These are phyloP conservation scores for Caerostris darwini DNA, from an alignment of 1,140 invertebrate species.

Conservation along the genomic window DNA sequence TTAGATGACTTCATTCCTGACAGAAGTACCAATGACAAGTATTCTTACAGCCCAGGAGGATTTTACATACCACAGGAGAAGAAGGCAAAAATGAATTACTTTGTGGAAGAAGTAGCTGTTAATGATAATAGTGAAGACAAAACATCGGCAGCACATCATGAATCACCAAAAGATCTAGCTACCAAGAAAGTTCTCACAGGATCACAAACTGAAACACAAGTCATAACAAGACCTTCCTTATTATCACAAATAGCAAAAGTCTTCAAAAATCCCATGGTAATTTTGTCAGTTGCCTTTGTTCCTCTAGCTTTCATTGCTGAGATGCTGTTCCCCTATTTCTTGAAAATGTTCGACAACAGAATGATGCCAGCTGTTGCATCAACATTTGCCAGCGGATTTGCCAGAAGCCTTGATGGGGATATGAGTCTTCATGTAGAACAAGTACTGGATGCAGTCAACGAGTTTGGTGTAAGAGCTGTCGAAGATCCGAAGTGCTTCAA, in stretches of 20 bases:
- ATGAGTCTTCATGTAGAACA: not conserved
- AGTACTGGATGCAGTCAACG: slow-evolving; percentile 28
- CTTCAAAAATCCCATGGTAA: not conserved
- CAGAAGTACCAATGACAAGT: not conserved
- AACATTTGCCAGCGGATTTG: slow-evolving; percentile 11
- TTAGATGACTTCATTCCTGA: not conserved
- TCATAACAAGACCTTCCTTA: not conserved
- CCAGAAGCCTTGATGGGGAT: not conserved
- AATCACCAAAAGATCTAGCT: not conserved
- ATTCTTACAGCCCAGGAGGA: not conserved
- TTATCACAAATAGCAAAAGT: not conserved
- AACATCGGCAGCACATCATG: not conserved
- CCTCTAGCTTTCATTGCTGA: not conserved
- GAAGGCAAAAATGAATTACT: not conserved
- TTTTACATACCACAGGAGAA: not conserved
- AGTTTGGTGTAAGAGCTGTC: slow-evolving; percentile 6
- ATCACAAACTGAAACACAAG: not conserved
- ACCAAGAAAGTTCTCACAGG: slow-evolving; percentile 7
- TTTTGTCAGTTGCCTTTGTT: not conserved
- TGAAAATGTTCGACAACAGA: not conserved
- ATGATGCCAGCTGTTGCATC: not conserved
- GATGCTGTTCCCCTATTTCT: not conserved
- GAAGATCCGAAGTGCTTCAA: slow-evolving; percentile 50
- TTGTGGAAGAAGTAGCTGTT: not conserved
- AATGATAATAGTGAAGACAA: not conserved